These are phyloP conservation scores for Rapana venosa DNA, from an alignment of 2,888 invertebrate genomes.

Conservation along the genomic window DNA sequence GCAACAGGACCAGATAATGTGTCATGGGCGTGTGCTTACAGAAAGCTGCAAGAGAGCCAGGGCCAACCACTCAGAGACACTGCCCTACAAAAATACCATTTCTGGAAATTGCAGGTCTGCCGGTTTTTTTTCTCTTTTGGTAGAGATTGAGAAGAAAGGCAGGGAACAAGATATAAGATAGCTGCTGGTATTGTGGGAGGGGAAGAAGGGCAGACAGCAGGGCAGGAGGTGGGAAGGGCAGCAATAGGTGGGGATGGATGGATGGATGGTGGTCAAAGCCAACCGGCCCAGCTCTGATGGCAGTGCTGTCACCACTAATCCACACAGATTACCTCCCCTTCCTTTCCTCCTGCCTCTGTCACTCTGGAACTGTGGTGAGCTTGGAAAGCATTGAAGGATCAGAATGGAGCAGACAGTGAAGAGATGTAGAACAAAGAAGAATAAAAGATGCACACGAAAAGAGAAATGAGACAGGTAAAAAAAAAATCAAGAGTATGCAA, in stretches of 20 bases:
- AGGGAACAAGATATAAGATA: background rate
- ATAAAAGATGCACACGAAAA: no score
- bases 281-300: background rate
- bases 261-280: conserved; percentile 16
- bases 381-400: no score
- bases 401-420: no score
- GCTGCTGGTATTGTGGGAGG: background rate
- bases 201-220: no score
- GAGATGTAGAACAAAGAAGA: no score
- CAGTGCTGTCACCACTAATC: conserved; percentile 16
- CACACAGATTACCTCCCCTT: conserved; percentile 23
- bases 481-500: no score
- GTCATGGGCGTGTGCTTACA: conserved; percentile 40
- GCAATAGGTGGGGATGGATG: background rate
- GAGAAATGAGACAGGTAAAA: no score
- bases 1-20: conserved; percentile 35
- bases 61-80: no score
- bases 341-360: background rate
- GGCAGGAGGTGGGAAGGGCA: background rate
- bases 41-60: background rate
- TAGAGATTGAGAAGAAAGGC: background rate
- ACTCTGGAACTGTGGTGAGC: background rate
- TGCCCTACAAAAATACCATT: background rate
- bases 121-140: background rate
- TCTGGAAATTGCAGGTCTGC: background rate